Evolutionary conservation across 1,140 invertebrate genomes (phyloP), one percentile per base, ranked within the genome.

Genomic region (Conus ventricosus): DNA sequence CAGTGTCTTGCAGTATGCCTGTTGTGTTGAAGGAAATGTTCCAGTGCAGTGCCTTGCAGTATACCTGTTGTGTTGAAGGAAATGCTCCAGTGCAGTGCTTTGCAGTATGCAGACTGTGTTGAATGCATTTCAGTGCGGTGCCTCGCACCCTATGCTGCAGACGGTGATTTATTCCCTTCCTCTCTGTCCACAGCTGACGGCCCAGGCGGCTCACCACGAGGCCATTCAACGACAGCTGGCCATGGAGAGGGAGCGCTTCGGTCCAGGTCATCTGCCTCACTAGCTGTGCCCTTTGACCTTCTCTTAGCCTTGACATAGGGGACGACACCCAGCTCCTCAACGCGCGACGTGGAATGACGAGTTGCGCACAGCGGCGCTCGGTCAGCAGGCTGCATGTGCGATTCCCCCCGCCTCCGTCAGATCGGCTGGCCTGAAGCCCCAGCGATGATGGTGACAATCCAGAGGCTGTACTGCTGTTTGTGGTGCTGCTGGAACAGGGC

Each of bases 221-320:
- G 97, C 98, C 92, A 94, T 98, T 53, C 97, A 98, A 94, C 96
- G 98, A 90, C 97, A 98, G 92, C 96, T 98, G 92, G 92, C 95
- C 23, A 94, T 98, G 95, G 97, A 98, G 67, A 90, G 94, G 82
- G 94, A 94, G 78, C 82, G 94, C 67, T 93, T 88, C 89, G 93
- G 93, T 13, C 90, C 93, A 20, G 87, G 91, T 7, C 93, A 92
- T 76, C 90, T 91, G 11, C 91, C 91, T 15, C 92, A 93, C 81
- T 93, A 87, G 53, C 86, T 20, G 1, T 7, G 63, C 63, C 17
- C 39, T 20, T 57, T 25, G 20, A 27, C 27, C 63, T 25, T 15
- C 8, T 7, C 83, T 11, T 55, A 5, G 82, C 15, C 67, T n/a
- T 71, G 13, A 71, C 17, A 7, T 20, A 71, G 11, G 11, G 75